Conservation (phyloP, 2,888 invertebrate species). For the Drosophila trichaetosa region DNA sequence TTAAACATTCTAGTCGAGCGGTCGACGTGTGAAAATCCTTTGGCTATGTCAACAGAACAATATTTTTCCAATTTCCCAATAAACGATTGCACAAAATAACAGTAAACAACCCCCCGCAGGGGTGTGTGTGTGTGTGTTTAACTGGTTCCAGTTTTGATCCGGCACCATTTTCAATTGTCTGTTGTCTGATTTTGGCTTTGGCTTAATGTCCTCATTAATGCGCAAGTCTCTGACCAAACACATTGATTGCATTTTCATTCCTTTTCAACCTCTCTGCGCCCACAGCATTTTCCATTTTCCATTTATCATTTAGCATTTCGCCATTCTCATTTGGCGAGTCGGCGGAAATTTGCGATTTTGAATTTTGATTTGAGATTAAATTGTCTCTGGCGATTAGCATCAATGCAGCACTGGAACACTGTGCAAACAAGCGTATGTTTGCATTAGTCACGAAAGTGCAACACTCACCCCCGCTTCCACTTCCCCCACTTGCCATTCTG, state of each 20-base stretch:
- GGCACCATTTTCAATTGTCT: slow-evolving; percentile 23
- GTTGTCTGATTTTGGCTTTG: slow-evolving; percentile 26
- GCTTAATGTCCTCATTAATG: slow-evolving; percentile 61
- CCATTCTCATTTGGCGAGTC: slow-evolving; percentile 54
- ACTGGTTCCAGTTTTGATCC: slow-evolving; percentile 14
- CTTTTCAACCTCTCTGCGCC: background rate
- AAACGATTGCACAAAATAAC: slow-evolving; percentile 51
- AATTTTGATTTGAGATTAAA: slow-evolving; percentile 81
- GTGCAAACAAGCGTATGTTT: slow-evolving; percentile 81
- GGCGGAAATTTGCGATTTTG: slow-evolving; percentile 77
- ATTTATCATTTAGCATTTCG: slow-evolving; percentile 50
- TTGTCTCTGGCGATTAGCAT: slow-evolving; percentile 80
- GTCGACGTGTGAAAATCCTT: slow-evolving; percentile 77
- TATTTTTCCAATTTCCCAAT: slow-evolving; percentile 67
- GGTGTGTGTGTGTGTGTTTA: background rate
- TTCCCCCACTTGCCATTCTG: background rate
- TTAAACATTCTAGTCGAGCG: slow-evolving; percentile 51
- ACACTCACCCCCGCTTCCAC: slow-evolving; percentile 12
- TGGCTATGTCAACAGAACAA: slow-evolving; percentile 64
- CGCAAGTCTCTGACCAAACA: slow-evolving; percentile 36
- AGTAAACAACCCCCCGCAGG: slow-evolving; percentile 46
- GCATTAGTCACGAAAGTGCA: slow-evolving; percentile 66
- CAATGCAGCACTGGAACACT: slow-evolving; percentile 46
- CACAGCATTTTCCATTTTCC: slow-evolving; percentile 12
- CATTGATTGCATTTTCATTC: slow-evolving; percentile 62